These are phyloP conservation scores for Ephydatia muelleri DNA, from an alignment of 37 sponge, comb jelly and placozoan species.

Conservation along the genomic window DNA sequence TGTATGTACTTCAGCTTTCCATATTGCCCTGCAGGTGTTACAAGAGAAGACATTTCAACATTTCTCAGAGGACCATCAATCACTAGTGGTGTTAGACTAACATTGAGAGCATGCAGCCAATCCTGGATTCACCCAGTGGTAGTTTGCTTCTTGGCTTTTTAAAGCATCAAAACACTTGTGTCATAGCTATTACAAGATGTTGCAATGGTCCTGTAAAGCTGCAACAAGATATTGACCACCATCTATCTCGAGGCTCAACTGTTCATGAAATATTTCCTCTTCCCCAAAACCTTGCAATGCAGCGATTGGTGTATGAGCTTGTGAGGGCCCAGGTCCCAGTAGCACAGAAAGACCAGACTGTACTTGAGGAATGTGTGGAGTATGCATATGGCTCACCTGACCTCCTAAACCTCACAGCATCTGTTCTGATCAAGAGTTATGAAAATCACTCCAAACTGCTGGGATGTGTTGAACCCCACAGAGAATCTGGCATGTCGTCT, in stretches of 20 bases:
- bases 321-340: slow-evolving; percentile 14
- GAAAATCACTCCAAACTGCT: background rate
- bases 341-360: slow-evolving; percentile 14
- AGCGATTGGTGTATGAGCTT: slow-evolving; percentile 36
- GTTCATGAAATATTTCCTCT: slow-evolving; percentile 30
- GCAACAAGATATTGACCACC: slow-evolving; percentile 21
- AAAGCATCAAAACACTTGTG: background rate
- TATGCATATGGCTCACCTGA: slow-evolving; percentile 39
- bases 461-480: background rate
- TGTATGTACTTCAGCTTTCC: background rate
- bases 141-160: background rate
- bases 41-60: background rate
- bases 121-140: background rate
- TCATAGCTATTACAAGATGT: slow-evolving; percentile 8
- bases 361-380: slow-evolving; percentile 34
- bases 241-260: slow-evolving; percentile 20
- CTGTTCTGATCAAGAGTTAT: background rate
- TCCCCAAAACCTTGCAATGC: slow-evolving; percentile 36
- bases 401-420: slow-evolving; percentile 6
- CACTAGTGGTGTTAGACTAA: background rate
- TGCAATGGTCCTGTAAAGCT: slow-evolving; percentile 9
- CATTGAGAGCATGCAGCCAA: background rate
- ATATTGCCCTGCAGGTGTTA: too few relatives aligned
- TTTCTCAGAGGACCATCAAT: background rate
- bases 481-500: background rate